Conservation (phyloP, 2,797 vertebrate species). For the Podarcis siculus region DNA sequence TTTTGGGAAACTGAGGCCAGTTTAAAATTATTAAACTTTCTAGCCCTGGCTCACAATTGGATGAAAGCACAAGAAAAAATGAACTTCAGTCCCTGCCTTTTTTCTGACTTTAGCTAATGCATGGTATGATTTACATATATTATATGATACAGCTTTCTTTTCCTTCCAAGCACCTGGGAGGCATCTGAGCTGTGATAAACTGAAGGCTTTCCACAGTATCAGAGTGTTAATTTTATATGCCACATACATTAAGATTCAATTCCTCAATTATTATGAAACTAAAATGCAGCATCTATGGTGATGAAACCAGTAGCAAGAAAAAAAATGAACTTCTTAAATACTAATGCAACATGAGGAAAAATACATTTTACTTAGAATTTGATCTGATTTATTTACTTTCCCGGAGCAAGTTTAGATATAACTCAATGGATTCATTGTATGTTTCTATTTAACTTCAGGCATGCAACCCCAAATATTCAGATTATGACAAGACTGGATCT, state of each 20-base stretch:
- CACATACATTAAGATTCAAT: not conserved
- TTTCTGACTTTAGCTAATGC: not conserved
- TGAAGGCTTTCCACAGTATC: not conserved
- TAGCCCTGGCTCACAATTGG: not conserved
- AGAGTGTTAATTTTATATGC: not conserved
- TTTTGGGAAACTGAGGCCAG: not conserved
- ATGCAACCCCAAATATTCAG: conserved; percentile 87
- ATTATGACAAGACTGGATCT: conserved; percentile 88
- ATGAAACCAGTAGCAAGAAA: not conserved
- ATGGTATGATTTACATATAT: not conserved
- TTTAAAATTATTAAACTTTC: not conserved
- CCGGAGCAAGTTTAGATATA: not conserved
- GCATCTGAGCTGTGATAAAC: not conserved
- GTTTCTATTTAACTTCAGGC: conserved; percentile 70
- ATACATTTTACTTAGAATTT: not conserved
- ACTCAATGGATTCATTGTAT: conserved; percentile 5
- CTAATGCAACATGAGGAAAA: not conserved
- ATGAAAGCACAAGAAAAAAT: no score
- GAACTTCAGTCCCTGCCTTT: not conserved
- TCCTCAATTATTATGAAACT: not conserved
- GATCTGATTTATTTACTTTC: not conserved
- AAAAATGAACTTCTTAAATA: not conserved
- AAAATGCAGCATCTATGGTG: not conserved
- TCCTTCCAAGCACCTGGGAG: not conserved
- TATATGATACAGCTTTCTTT: not conserved